Evolutionary conservation across 2,888 invertebrate species (phyloP).

Genomic region (Glyphotaelius pellucidus): DNA sequence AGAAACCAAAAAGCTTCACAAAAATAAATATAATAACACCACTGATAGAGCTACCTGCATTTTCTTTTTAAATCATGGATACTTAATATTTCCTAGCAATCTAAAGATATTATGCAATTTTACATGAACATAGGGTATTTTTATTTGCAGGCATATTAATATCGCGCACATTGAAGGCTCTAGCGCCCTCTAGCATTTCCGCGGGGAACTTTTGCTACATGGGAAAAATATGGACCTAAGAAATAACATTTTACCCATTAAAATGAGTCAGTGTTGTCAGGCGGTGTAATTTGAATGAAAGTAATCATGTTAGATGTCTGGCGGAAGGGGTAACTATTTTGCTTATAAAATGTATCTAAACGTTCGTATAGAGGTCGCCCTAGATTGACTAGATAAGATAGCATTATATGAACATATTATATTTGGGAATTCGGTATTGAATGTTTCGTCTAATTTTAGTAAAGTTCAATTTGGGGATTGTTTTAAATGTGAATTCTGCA

Average conservation of each 20-base stretch:
- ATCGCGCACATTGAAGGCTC: neutral
- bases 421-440: neutral
- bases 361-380: conserved; percentile 2
- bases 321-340: neutral
- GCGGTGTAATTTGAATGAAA: neutral
- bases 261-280: neutral
- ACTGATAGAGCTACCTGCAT: neutral
- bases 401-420: neutral
- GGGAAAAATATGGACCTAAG: neutral
- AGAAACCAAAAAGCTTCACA: neutral
- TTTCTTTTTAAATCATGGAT: neutral
- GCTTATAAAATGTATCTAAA: neutral
- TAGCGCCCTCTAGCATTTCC: neutral
- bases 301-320: neutral
- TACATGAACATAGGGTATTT: neutral
- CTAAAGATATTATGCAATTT: neutral
- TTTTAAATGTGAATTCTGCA: no score
- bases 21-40: neutral
- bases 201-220: neutral
- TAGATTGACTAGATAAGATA: neutral
- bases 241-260: neutral
- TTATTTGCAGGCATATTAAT: neutral
- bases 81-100: neutral
- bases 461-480: no score
- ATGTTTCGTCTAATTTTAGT: neutral